phyloP scores from a whole-genome alignment of 2,888 invertebrate species.

The Standfussiana lucernea region DNA sequence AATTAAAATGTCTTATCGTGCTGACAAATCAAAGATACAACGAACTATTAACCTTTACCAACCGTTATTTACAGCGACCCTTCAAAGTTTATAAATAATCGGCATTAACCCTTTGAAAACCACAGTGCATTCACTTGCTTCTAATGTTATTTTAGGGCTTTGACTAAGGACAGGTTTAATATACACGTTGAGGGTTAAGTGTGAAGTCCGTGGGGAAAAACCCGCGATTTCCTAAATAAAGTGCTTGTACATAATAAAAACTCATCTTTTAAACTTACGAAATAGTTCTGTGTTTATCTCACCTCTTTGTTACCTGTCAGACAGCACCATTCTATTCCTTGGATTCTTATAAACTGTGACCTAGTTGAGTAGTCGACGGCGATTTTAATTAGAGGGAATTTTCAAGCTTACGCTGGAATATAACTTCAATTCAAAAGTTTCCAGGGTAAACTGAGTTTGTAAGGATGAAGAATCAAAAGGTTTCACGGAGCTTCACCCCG shows the following conservation, averaged over 20 bases:
- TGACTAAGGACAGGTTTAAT: not conserved
- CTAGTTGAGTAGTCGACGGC: slow-evolving; percentile 47
- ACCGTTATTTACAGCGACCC: not conserved
- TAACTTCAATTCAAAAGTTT: slow-evolving; percentile 64
- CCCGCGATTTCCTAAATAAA: not conserved
- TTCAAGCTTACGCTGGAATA: slow-evolving; percentile 56
- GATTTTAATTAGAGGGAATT: slow-evolving; percentile 70
- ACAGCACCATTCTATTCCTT: slow-evolving; percentile 42
- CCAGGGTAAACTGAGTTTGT: slow-evolving; percentile 47
- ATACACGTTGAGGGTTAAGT: not conserved
- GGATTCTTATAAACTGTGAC: slow-evolving; percentile 45
- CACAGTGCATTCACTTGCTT: slow-evolving; percentile 6
- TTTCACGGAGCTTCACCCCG: slow-evolving; percentile 31
- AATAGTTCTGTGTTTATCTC: not conserved
- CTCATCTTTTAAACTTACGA: not conserved
- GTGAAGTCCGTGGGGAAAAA: not conserved
- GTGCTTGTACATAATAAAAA: not conserved
- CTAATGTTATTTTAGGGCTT: not conserved
- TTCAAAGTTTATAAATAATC: slow-evolving; percentile 21
- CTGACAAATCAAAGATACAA: slow-evolving; percentile 3
- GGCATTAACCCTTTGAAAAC: slow-evolving; percentile 9
- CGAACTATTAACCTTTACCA: slow-evolving; percentile 4
- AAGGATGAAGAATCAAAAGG: slow-evolving; percentile 50
- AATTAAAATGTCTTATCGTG: slow-evolving; percentile 4
- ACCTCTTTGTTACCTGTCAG: slow-evolving; percentile 40